Base-by-base conservation (phyloP, 1,140 invertebrate species). In the Lucilia cuprina region DNA sequence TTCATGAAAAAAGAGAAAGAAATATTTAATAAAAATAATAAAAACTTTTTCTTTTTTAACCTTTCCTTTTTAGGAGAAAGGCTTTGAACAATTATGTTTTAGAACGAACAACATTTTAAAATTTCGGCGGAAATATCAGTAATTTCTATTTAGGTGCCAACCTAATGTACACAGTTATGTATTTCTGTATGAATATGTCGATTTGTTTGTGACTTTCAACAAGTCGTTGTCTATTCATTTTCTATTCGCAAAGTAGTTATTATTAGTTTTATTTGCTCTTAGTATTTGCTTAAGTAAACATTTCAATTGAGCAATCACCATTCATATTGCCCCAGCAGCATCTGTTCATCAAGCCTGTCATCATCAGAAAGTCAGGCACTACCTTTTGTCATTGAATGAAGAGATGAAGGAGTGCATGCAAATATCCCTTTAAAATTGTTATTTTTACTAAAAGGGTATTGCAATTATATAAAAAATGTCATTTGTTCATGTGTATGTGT, bases 191-290 rank as follows among this genome's bases (percentile, higher is more conserved):
- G 3, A 21, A 19, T 21, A 17, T 21, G n/a, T 65, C 7, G 19
- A 17, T 70, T n/a, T 70, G n/a, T 70, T 13, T 21, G 0, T 70
- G 65, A 70, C 7, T 70, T 70, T 70, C 65, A 70, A 70, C 65
- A 70, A 70, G 65, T 41, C 8, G 35, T 5, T 41, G 35, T 70
- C 65, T 70, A 70, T 70, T 21, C 60, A 55, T 55, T 55, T 55
- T 12, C 65, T 17, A 70, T 70, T 70, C 65, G 19, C 8, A 21
- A 70, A 70, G 65, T 70, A 21, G n/a, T 70, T 70, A 8, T 70
- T 70, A 70, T 70, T 70, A 21, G 65, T 70, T 70, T 70, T 70
- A 70, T 70, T 70, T 70, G 65, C 65, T 70, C n/a, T 70, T 70
- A 70, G 65, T 70, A 70, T 70, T 70, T 70, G 65, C 19, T 70